Evolutionary conservation across 2,888 invertebrate species (phyloP).

Genomic region (Petrolisthes manimaculis): DNA sequence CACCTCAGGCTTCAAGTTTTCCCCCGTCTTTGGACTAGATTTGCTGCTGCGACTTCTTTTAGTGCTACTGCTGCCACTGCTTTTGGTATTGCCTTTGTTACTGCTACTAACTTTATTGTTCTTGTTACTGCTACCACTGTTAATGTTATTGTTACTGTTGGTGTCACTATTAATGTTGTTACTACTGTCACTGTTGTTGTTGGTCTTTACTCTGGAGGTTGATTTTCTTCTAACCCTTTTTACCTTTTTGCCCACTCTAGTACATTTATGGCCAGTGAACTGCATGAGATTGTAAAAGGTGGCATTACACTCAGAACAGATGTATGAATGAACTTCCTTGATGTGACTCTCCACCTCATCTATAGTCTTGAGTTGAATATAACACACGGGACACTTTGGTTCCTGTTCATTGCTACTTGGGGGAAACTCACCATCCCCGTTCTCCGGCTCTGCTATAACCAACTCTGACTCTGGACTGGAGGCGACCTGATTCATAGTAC

Average conservation of each 20-base stretch:
- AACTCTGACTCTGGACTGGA: not conserved
- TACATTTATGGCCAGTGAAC: slow-evolving; percentile 57
- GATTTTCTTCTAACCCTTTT: slow-evolving; percentile 36
- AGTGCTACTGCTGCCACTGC: not conserved
- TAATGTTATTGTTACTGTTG: no score
- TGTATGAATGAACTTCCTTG: slow-evolving; percentile 55
- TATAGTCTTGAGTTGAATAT: slow-evolving; percentile 44
- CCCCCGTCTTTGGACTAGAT: not conserved
- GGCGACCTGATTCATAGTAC: not conserved
- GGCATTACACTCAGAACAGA: slow-evolving; percentile 53
- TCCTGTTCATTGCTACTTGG: not conserved
- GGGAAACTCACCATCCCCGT: slow-evolving; percentile 5
- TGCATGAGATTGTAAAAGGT: slow-evolving; percentile 59
- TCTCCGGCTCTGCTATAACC: slow-evolving; percentile 4
- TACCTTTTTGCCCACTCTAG: slow-evolving; percentile 39
- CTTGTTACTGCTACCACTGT: not conserved
- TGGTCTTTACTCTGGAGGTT: not conserved
- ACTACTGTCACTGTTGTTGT: not conserved
- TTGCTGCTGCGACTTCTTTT: not conserved
- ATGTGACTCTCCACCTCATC: slow-evolving; percentile 54
- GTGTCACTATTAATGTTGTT: no score
- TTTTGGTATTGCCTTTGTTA: no score
- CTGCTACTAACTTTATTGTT: no score
- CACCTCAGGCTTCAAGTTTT: slow-evolving; percentile 39
- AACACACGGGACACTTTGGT: slow-evolving; percentile 58